Evolutionary conservation across 1,140 invertebrate species (phyloP).

Genomic region (Luehdorfia chinensis): DNA sequence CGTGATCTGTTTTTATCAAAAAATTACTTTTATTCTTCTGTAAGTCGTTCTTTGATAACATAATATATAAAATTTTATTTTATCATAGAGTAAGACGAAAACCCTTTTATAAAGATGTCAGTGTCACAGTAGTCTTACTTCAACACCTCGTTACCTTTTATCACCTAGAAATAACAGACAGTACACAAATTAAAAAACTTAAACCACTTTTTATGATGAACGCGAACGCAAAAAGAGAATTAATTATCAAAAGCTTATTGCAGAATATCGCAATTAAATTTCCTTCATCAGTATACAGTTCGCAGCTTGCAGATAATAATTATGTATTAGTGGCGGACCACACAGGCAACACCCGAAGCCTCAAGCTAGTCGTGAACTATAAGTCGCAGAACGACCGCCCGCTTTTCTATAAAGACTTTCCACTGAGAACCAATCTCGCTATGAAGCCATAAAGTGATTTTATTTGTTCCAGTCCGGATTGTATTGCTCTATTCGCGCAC

Average conservation of each 20-base stretch:
- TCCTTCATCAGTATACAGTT: constrained; percentile 16
- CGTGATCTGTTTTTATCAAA: no score
- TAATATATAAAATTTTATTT: no score
- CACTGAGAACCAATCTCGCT: constrained; percentile 45
- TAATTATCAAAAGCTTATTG: constrained; percentile 4
- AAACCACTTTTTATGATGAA: not conserved
- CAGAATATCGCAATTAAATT: constrained; percentile 15
- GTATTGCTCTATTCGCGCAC: constrained; percentile 21
- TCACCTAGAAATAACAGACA: no score
- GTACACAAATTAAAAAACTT: not conserved
- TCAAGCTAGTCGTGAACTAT: constrained; percentile 56
- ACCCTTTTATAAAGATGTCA: no score
- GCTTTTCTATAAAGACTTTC: constrained; percentile 46
- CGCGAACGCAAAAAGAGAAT: not conserved
- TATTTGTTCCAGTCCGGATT: constrained; percentile 39
- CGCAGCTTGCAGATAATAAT: constrained; percentile 23
- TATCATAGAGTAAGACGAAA: no score
- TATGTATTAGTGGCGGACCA: constrained; percentile 51
- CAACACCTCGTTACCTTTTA: no score
- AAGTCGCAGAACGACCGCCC: constrained; percentile 40
- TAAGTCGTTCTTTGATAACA: no score
- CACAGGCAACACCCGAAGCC: constrained; percentile 47
- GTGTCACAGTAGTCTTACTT: no score
- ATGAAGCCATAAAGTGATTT: constrained; percentile 53
- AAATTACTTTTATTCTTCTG: no score